Base-by-base conservation (phyloP, 2,888 invertebrate genomes). In the Hipparchia sbordonii region DNA sequence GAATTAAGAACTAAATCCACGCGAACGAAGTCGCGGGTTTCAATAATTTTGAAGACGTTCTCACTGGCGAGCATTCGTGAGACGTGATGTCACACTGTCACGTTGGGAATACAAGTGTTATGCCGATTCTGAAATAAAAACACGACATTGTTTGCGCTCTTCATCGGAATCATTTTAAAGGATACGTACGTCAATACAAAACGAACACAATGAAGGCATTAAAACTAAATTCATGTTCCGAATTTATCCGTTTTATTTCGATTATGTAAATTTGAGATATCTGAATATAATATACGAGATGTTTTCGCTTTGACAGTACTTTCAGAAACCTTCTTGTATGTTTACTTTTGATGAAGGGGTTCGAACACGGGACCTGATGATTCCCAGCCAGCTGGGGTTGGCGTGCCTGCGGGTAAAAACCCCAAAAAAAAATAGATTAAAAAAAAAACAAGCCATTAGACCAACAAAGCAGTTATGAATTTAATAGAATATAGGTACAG, bases 21-120 rank as follows among this genome's bases (percentile, higher is more conserved):
- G 39, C 9, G n/a, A 66, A 23, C 33, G 23, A 23, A 7, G 12
- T 52, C n/a, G 59, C 52, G 45, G 39, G 66, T 66, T 60, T 68
- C 45, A 45, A 56, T 45, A 72, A 57, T 69, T 59, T 59, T 23
- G 1, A 65, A 72, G 46, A 57, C 51, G 8, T 71, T 54, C 51
- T 54, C 73, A 56, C 70, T 80, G 68, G 62, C 60, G 69, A 82
- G 84, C 85, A 87, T 88, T 87, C 81, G 82, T 81, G 80, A 82
- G 82, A 84, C 84, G 82, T 90, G 90, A 90, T 89, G 90, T 91
- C 90, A 90, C 86, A 87, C 81, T 85, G 88, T 89, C 87, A 86
- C 84, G 82, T 85, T 87, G 82, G 87, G 85, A 82, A 80, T 83
- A 87, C 88, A 89, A 89, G 87, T 87, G 87, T 76, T 81, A 77